These are phyloP conservation scores for Eubucco bourcierii DNA, from an alignment of 2,113 vertebrate genomes.

Conservation along the genomic window DNA sequence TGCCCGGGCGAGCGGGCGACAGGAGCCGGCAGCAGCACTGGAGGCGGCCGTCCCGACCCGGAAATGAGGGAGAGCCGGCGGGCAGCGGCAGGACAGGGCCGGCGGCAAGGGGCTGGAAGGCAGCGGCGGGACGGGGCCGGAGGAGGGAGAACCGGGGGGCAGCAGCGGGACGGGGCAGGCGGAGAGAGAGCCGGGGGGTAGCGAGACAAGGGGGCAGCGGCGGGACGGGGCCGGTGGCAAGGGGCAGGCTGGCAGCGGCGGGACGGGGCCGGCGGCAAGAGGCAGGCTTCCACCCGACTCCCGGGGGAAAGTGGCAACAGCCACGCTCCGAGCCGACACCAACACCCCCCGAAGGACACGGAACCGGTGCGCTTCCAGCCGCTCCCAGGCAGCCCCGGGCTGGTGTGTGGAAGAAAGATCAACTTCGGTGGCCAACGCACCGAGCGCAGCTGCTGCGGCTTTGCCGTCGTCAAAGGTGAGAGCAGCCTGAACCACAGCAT, in stretches of 20 bases:
- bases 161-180: too few species aligned
- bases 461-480: too few species aligned
- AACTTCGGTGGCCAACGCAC: not conserved
- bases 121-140: too few species aligned
- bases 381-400: not conserved
- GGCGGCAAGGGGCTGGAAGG: too few species aligned
- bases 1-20: not conserved
- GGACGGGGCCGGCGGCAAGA: too few species aligned
- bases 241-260: too few species aligned
- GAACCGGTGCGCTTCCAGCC: not conserved
- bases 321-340: not conserved
- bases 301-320: not conserved
- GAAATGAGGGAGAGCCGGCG: not conserved
- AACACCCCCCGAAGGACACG: not conserved
- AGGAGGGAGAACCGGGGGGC: too few species aligned
- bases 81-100: not conserved
- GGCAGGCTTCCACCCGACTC: not conserved
- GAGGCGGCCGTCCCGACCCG: not conserved
- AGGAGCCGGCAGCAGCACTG: not conserved
- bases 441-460: not conserved
- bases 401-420: fast-evolving
- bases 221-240: too few species aligned
- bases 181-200: too few species aligned
- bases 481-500: too few species aligned
- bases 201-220: too few species aligned